Base-by-base conservation (phyloP, 2,888 invertebrate genomes). In the Acleris literana region DNA sequence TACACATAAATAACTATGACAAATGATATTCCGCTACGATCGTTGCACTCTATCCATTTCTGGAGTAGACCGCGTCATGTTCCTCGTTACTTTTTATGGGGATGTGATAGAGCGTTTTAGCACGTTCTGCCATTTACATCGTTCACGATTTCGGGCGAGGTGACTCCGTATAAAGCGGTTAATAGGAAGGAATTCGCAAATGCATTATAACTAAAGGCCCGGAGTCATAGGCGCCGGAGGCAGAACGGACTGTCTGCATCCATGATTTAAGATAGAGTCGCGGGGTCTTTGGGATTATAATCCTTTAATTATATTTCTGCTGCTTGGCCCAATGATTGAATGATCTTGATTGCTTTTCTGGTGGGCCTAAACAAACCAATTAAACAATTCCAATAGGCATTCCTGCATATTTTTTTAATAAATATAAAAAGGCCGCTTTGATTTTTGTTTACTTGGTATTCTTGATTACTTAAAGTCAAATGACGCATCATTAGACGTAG, bases 271-370 rank as follows among this genome's bases (percentile, higher is more conserved):
- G 81, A 76, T 68, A 74, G 72, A 71, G 75, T 71, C 68, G 69
- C 65, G 70, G 68, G 72, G 77, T 79, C 79, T 77, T 73, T 67
- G 73, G 79, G 78, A 83, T 88, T 85, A 86, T 88, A 84, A 84
- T 83, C 79, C 86, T 80, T 85, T 86, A 88, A 89, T 88, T 86
- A 84, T 84, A 80, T 81, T 80, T 79, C 79, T 76, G 77, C 17
- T 77, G 82, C 80, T 83, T 84, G 84, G 82, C 82, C 78, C 78
- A 87, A 82, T 85, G 85, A 86, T 87, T 84, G 84, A 85, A 84
- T 82, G 83, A 78, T 82, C 84, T 85, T 89, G 88, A 91, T 90
- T 88, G 86, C 84, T 84, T 85, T 85, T 84, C 83, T 79, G 83
- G 80, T 81, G 74, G 33, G 73, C 78, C 82, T 81, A 81, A 86